A percentile compares a stretch with the other conserved stretches of the same genome.
Evolutionary conservation across 2,797 vertebrate species (phyloP).

Genomic region (Clarias platycephalus): DNA sequence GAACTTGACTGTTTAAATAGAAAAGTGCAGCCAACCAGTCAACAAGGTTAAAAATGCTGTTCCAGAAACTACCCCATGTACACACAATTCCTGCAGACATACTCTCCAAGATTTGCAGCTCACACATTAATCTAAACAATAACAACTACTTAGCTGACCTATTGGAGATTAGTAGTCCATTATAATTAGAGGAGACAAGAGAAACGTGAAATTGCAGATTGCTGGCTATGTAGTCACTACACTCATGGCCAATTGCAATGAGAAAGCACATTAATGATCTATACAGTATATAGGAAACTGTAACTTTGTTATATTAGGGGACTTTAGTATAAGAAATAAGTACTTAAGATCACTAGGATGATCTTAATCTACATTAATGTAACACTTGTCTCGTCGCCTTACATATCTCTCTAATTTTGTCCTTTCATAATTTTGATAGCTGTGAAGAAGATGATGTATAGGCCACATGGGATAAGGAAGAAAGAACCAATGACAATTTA

Average conservation of each 20-base stretch:
- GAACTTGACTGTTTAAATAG: not conserved
- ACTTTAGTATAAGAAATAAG: not conserved
- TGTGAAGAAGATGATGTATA: slow-evolving; percentile 80
- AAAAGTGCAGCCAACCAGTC: not conserved
- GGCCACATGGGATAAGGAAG: slow-evolving; percentile 71
- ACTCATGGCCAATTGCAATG: slow-evolving; percentile 46
- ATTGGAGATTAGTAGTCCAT: not conserved
- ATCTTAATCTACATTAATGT: not conserved
- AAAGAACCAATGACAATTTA: slow-evolving; percentile 74
- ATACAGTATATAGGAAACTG: slow-evolving; percentile 38
- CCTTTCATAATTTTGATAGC: slow-evolving; percentile 48
- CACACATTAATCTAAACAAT: not conserved
- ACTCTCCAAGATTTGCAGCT: not conserved
- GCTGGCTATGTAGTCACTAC: not conserved
- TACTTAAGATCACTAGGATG: slow-evolving; percentile 5
- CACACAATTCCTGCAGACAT: not conserved
- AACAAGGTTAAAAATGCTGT: not conserved
- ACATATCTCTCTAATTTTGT: slow-evolving; percentile 36
- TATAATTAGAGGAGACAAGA: not conserved
- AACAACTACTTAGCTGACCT: not conserved
- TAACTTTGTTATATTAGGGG: slow-evolving; percentile 19
- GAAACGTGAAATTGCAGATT: not conserved
- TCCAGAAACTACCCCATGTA: not conserved
- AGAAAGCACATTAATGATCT: slow-evolving; percentile 65
- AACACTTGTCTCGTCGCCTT: not conserved